Base-by-base conservation (phyloP, 2,888 invertebrate genomes). In the Hermodice carunculata region DNA sequence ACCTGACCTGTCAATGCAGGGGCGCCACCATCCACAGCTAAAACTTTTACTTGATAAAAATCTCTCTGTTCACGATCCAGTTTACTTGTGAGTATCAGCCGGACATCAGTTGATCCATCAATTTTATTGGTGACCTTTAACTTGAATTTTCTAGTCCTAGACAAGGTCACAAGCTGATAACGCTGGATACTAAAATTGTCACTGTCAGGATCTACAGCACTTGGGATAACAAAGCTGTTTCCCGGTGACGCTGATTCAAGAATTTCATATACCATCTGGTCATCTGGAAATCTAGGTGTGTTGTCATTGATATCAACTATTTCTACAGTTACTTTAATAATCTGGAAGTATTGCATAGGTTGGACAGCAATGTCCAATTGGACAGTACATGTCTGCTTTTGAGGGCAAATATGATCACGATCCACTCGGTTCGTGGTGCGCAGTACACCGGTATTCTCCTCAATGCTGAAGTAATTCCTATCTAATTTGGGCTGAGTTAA, bases 11-110 rank as follows among this genome's bases (percentile, higher is more conserved):
- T 64, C 29, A 59, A 58, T 3, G 63, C 34, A 0, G 71, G 69
- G 26, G 43, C 53, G 1, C 73, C 73, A 0, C 94, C 95, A n/a
- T 74, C 74, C 0, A 32, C 29, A 4, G 71, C 74, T 6, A 62
- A 49, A 22, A 74, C 40, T 48, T 66, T 59, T 42, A 74, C 26
- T 31, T 44, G 26, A 56, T 73, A 74, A 1, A n/a, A 8, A 32
- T 62, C 56, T 8, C 51, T 54, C 24, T 48, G 19, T 37, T 75
- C 75, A 1, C 75, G 59, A 44, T 75, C 75, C 32, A 75, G 58
- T 2, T 31, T 22, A 14, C 32, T 26, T 34, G 57, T 61, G 19
- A 75, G 57, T 40, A 70, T 51, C 24, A 74, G 51, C 29, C 63
- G 56, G 11, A 73, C 44, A 22, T 88, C 75, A 29, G 71, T 64